Evolutionary conservation across 1,140 invertebrate species (phyloP), one percentile per base, ranked within the genome.

Genomic region (Danaus plexippus): DNA sequence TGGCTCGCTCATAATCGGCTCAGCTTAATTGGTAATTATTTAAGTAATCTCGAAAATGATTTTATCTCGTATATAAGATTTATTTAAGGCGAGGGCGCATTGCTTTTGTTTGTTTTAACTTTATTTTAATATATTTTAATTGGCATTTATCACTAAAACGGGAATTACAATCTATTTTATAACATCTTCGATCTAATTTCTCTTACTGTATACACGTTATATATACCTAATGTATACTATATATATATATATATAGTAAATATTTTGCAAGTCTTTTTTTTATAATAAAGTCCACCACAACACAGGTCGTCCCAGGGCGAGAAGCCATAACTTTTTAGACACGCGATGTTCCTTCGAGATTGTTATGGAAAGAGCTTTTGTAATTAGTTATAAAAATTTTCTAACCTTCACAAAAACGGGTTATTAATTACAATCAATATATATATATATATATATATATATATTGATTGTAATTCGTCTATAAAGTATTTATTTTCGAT

Each of bases 1-100:
- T 69, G 60, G 59, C 63, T 56, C 58, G 73, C 77, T 80, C 70
- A 73, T 60, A 73, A 80, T 80, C 77, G 64, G 54, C 61, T 61
- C 62, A 63, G 61, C 71, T 80, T 80, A 80, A 80, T 80, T 80
- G 71, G 67, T 71, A 65, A 74, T 77, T 79, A 77, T 77, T 75
- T 72, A 75, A 65, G 70, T 64, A 75, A 71, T 67, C 61, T 65
- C 46, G 43, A 51, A 53, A n/a, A 59, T 12, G 55, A 61, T 61
- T 55, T 60, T 49, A 56, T 56, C 54, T 56, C 13, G 47, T 11
- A 43, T 50, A 11, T 32, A 55, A 48, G 48, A 43, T 48, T 59
- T 60, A 60, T 60, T 41, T 52, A 60, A 15, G 47, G n/a, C 9
- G 43, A 49, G 47, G 11, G 11, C 45, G 11, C n/a, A 45, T 32